Evolutionary conservation across 2,797 vertebrate species (phyloP).

Genomic region (Phalloptychus januarius): DNA sequence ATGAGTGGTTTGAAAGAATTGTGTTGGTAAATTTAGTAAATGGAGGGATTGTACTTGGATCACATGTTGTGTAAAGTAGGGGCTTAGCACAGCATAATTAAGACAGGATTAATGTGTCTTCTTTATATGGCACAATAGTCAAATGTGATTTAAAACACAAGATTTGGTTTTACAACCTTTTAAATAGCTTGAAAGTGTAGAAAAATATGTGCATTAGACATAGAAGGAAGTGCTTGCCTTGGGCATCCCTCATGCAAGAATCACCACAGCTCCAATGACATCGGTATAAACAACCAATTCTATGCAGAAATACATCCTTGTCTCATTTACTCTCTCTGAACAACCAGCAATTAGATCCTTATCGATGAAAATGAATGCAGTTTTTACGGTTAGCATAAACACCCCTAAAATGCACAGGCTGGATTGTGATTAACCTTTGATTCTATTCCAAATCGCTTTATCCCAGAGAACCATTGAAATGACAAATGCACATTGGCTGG

Average conservation of each 20-base stretch:
- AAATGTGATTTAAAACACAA: not conserved
- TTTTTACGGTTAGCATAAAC: slow-evolving; percentile 52
- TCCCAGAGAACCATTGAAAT: slow-evolving; percentile 41
- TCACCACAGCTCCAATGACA: not conserved
- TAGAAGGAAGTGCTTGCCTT: not conserved
- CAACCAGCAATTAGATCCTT: slow-evolving; percentile 22
- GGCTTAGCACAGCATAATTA: not conserved
- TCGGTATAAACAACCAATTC: not conserved
- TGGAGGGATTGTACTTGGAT: not conserved
- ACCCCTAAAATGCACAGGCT: slow-evolving; percentile 24
- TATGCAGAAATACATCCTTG: not conserved
- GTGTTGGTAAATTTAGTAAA: not conserved
- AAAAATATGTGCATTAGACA: not conserved
- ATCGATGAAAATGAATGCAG: slow-evolving; percentile 37
- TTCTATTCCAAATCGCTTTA: slow-evolving; percentile 37
- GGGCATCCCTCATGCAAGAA: not conserved
- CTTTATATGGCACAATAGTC: not conserved
- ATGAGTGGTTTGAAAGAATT: not conserved
- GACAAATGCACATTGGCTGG: slow-evolving; percentile 46
- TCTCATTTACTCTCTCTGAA: slow-evolving; percentile 23
- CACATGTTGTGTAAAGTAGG: not conserved
- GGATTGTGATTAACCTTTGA: slow-evolving; percentile 47
- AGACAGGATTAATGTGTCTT: not conserved
- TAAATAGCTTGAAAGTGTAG: not conserved
- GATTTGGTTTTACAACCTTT: not conserved